Evolutionary conservation across 2,888 invertebrate species (phyloP), one percentile per base, ranked within the genome.

Genomic region (Oscheius sp.): DNA sequence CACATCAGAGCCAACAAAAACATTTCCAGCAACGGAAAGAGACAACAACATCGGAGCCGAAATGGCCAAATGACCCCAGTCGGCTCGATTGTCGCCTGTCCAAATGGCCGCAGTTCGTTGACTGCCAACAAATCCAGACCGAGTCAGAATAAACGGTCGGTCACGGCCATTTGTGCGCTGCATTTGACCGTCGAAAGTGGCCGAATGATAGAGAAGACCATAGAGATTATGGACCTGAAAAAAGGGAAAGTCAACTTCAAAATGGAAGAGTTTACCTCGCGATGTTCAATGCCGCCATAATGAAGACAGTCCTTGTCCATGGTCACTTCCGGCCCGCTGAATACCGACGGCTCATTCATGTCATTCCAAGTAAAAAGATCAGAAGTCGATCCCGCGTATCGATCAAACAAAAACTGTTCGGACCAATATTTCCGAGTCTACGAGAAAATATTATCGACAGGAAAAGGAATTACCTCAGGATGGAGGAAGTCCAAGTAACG

Each of bases 291-390:
- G 16, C 92, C 93, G 83, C 93, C 92, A 89, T 92, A 92, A 89
- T 99, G 99, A 0, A 94, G 89, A 79, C 93, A 92, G 90, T 99
- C 99, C 87, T 98, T 98, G 13, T 94, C 95, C 94, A 99, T 96
- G 0, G 98, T 98, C 27, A 86, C 92, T 90, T 99, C 99, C 0
- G 99, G 99, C 0, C 98, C 98, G 89, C 95, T 98, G 90, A 99
- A 99, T 2, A 81, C 96, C 1, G 96, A 96, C 0, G 99, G 99
- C 88, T 99, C 99, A 86, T 99, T 99, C 99, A 99, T 99, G 86
- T 99, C 99, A 88, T 99, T 99, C 99, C 99, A 99, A 46, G 95
- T 89, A 81, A 86, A 89, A 45, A 83, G 75, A 69, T 83, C 74
- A 16, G 66, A 70, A 5, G 81, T 79, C 12, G 79, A 83, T 69